These are phyloP conservation scores for Paramormyrops hopkinsi DNA, from an alignment of 2,797 vertebrate species.

Conservation along the genomic window DNA sequence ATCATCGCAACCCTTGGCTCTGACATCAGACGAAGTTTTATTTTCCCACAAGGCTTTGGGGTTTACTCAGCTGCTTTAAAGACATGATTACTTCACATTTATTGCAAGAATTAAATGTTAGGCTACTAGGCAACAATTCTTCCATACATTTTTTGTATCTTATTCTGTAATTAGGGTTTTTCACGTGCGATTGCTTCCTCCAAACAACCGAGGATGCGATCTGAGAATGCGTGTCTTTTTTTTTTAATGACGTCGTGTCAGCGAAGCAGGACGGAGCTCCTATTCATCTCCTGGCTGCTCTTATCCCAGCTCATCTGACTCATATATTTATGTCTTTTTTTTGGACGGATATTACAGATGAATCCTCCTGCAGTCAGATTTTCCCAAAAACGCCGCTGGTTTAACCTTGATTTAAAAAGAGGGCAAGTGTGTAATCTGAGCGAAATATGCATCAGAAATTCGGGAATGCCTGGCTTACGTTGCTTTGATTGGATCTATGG, in stretches of 20 bases:
- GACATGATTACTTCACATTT: constrained; percentile 40
- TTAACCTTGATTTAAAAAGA: neutral
- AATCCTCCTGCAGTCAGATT: constrained; percentile 38
- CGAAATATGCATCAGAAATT: neutral
- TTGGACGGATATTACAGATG: neutral
- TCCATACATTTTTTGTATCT: constrained; percentile 29
- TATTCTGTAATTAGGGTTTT: constrained; percentile 1
- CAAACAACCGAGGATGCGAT: neutral
- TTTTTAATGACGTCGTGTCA: neutral
- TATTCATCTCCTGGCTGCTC: neutral
- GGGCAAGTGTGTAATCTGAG: constrained; percentile 10
- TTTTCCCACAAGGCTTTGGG: constrained; percentile 51
- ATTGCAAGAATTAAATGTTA: constrained; percentile 30
- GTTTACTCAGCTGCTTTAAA: constrained; percentile 29
- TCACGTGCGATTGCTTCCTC: neutral
- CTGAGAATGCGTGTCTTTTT: neutral
- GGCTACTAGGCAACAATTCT: constrained; percentile 40
- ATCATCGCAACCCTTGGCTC: constrained; percentile 46
- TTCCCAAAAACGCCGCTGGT: constrained; percentile 4
- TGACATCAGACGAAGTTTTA: constrained; percentile 52
- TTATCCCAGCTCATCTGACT: neutral
- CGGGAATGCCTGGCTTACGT: constrained; percentile 18
- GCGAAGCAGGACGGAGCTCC: neutral
- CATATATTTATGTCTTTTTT: neutral
- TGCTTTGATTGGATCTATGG: constrained; percentile 14